phyloP scores from a whole-genome alignment of 2,113 vertebrate genomes.

The Rhinopomastus cyanomelas region DNA sequence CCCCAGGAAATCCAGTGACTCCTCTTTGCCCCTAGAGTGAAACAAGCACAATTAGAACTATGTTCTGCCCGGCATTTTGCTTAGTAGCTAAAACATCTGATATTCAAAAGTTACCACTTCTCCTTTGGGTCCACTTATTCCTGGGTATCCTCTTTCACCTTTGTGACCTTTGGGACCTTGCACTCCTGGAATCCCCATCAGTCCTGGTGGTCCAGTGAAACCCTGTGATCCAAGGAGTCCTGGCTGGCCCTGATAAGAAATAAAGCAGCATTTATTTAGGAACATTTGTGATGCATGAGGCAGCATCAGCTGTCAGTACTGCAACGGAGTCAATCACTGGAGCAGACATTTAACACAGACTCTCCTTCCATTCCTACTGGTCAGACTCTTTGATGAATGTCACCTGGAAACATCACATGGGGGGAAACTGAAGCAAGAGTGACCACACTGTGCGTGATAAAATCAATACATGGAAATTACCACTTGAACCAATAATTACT shows the following conservation, averaged over 20 bases:
- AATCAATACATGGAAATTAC: neutral
- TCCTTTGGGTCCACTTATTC: slow-evolving; percentile 86
- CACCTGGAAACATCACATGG: neutral
- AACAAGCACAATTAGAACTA: neutral
- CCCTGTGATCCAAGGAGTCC: slow-evolving; percentile 87
- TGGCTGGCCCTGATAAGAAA: slow-evolving; percentile 83
- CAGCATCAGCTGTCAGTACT: neutral
- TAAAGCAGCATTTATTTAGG: slow-evolving; percentile 3
- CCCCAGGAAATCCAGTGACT: slow-evolving; percentile 89
- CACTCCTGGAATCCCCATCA: slow-evolving; percentile 83
- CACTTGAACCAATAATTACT: neutral
- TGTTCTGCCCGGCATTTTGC: neutral
- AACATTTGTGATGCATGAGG: neutral
- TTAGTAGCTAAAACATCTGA: neutral
- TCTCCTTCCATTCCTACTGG: neutral
- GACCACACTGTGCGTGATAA: neutral
- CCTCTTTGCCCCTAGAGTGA: slow-evolving; percentile 86
- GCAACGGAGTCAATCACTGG: neutral
- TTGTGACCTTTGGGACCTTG: slow-evolving; percentile 90
- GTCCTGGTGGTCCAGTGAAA: slow-evolving; percentile 80
- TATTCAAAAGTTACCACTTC: slow-evolving; percentile 75
- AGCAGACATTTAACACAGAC: slow-evolving; percentile 3
- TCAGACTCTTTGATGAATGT: neutral
- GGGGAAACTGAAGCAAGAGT: neutral
- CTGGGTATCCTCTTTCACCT: slow-evolving; percentile 83